Evolutionary conservation across 2,797 vertebrate species (phyloP), one percentile per base, ranked within the genome.

Genomic region (Dendrocincla fuliginosa): DNA sequence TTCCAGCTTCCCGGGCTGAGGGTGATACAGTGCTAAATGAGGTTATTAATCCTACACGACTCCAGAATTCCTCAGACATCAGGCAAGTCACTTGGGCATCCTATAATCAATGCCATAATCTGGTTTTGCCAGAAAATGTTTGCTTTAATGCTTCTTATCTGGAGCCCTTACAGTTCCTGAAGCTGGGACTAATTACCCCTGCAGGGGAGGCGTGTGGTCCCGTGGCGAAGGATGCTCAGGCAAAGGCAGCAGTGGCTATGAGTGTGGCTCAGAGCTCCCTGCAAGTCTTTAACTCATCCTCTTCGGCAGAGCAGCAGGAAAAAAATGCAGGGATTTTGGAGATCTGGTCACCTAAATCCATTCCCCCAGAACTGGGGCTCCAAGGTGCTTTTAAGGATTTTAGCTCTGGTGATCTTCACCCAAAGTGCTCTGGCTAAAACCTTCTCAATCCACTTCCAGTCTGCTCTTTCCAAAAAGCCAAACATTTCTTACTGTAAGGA

Each of bases 81-180:
- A 94, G 83, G 57, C 91, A 44, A 96, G 80, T 95, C 95, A 90
- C 95, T 95, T 93, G 95, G 94, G 94, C 74, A 90, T 90, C 94
- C 79, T 80, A 13, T 93, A 95, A 96, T 97, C 96, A 91, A 94
- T 96, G 91, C 85, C 87, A 32, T 94, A 93, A 95, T 94, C 94
- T 95, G 91, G 82, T 96, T 95, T 96, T 75, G 93, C 93, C 85
- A 88, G 91, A 95, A 96, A 93, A 95, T 91, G 91, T 91, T 93
- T 95, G 69, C 89, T 94, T 91, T 95, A 95, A 91, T 92, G 94
- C 84, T 69, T 67, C 83, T 94, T 96, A 91, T 80, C 89, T 90
- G 91, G 76, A 88, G 73, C 53, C 83, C 78, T 89, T 68, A 25
- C 13, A 92, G 95, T 71, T 95, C 87, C 89, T 90, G 92, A 74